Evolutionary conservation across 2,113 vertebrate genomes (phyloP).

Genomic region (Nesoenas mayeri): DNA sequence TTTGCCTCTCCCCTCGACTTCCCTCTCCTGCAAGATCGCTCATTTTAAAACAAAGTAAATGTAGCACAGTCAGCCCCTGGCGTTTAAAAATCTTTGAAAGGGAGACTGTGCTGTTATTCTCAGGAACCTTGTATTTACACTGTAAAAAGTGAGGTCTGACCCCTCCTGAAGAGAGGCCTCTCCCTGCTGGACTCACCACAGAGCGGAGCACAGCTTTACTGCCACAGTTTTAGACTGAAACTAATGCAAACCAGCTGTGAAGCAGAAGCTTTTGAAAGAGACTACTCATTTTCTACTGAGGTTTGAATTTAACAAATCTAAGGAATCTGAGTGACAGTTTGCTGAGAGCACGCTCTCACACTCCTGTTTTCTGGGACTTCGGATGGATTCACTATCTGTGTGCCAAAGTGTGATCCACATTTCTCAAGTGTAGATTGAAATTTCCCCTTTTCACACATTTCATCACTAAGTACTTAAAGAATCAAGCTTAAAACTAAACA

Average conservation of each 20-base stretch:
- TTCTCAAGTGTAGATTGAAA: constrained; percentile 4
- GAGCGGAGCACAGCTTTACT: constrained; percentile 36
- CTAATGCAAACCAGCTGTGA: constrained; percentile 81
- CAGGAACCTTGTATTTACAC: constrained; percentile 72
- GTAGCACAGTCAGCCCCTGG: constrained; percentile 56
- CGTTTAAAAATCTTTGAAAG: constrained; percentile 72
- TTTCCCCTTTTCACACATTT: background rate
- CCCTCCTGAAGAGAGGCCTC: constrained; percentile 71
- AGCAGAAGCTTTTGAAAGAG: constrained; percentile 35
- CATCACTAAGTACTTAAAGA: background rate
- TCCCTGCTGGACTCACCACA: constrained; percentile 43
- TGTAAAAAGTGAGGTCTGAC: constrained; percentile 72
- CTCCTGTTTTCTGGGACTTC: background rate
- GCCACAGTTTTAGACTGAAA: constrained; percentile 68
- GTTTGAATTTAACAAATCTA: constrained; percentile 65
- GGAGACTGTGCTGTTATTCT: constrained; percentile 47
- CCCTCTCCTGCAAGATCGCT: background rate
- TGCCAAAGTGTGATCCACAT: background rate
- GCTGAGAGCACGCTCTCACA: background rate
- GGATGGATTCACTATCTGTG: background rate
- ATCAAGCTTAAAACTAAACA: constrained; percentile 10
- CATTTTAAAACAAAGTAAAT: constrained; percentile 71
- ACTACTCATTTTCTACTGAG: constrained; percentile 50
- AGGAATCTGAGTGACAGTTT: constrained; percentile 24
- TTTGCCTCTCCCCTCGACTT: background rate